Conservation (phyloP, 2,797 vertebrate species). For the Florisuga fusca region DNA sequence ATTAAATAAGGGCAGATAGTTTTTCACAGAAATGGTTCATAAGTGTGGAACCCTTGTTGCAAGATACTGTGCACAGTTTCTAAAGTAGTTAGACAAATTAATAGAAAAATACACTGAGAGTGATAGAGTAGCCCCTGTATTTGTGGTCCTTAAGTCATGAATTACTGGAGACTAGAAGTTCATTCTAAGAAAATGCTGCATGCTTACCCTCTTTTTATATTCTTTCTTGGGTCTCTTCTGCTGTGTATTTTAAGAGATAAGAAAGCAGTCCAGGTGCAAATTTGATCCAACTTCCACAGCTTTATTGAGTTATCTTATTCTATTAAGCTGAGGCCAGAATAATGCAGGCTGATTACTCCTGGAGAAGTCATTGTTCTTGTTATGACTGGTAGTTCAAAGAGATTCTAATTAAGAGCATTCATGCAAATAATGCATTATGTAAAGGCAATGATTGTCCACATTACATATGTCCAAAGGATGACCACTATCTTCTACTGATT, state of each 20-base stretch:
- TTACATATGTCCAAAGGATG: neutral
- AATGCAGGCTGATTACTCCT: neutral
- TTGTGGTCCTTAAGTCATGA: neutral
- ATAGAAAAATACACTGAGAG: neutral
- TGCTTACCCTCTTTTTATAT: neutral
- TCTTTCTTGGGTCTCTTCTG: neutral
- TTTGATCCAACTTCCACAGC: neutral
- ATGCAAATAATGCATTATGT: neutral
- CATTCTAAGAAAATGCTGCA: neutral
- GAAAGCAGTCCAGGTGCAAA: neutral
- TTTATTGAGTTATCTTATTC: neutral
- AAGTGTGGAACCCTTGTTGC: neutral
- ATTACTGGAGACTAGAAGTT: neutral
- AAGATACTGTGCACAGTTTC: neutral
- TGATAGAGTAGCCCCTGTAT: neutral
- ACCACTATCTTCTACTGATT: neutral
- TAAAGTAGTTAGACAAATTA: neutral
- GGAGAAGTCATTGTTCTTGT: neutral
- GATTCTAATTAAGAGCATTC: neutral
- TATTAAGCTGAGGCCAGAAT: neutral
- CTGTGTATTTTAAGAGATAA: neutral
- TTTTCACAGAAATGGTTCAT: neutral
- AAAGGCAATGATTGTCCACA: neutral
- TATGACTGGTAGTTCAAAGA: neutral
- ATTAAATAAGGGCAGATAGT: neutral